Percentiles rank a stretch among this genome's conserved stretches.
phyloP scores from a whole-genome alignment of 2,888 invertebrate genomes.

The Petrolisthes cinctipes region DNA sequence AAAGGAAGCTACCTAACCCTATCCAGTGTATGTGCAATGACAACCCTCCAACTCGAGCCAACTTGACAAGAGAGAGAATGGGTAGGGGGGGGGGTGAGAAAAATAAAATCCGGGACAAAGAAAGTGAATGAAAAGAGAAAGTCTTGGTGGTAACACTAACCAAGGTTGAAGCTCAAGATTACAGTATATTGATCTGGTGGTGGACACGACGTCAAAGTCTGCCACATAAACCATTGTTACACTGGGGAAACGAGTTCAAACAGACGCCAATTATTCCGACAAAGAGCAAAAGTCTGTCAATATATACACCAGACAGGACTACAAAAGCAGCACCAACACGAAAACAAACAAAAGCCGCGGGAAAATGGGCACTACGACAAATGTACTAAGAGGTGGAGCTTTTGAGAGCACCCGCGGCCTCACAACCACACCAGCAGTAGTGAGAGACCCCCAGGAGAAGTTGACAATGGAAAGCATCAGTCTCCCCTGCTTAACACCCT shows the following conservation, averaged over 20 bases:
- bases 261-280: conserved; percentile 21
- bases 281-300: conserved; percentile 25
- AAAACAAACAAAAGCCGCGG: conserved; percentile 29
- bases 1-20: too few relatives aligned
- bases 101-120: too few relatives aligned
- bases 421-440: conserved; percentile 50
- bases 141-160: not conserved
- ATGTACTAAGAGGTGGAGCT: conserved; percentile 40
- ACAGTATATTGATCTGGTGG: not conserved
- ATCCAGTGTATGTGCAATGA: too few relatives aligned
- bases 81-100: too few relatives aligned
- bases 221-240: conserved; percentile 13
- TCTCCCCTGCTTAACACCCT: conserved; percentile 59
- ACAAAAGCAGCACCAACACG: conserved; percentile 14
- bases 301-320: conserved; percentile 8
- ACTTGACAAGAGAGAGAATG: too few relatives aligned
- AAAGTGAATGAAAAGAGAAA: not conserved
- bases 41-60: too few relatives aligned
- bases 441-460: conserved; percentile 59
- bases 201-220: conserved; percentile 6
- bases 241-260: not conserved
- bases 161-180: not conserved
- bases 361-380: conserved; percentile 26
- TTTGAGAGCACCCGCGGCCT: conserved; percentile 28
- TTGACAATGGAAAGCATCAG: conserved; percentile 61